Base-by-base conservation (phyloP, 1,140 invertebrate genomes). In the Pantala flavescens region DNA sequence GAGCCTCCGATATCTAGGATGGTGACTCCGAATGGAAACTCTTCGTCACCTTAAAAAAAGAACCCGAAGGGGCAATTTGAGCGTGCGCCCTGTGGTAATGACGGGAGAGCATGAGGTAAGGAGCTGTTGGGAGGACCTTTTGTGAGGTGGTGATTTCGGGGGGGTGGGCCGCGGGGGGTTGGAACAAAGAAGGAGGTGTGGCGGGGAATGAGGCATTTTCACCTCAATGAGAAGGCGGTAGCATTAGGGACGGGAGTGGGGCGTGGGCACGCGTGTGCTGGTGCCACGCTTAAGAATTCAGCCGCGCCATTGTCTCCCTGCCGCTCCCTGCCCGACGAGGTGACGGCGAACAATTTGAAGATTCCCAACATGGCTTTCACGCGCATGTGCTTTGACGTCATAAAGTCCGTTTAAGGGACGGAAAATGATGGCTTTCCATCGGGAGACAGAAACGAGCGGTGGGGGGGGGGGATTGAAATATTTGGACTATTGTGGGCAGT, bases 351-450 rank as follows among this genome's bases (percentile, higher is more conserved):
- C 49, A 63, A 63, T 63, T 63, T 63, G n/a, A 63, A 21, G 49
- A 63, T 63, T 63, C 49, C 49, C 49, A 63, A 63, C n/a, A 63
- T 63, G 49, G 49, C 49, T 21, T 63, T 63, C 49, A 63, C 49
- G 49, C 2, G 49, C 49, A 19, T 19, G 14, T 16, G 14, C 16
- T 5, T 63, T 63, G 49, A 63, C 49, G 49, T 63, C 49, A 63
- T 16, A 36, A 21, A 63, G 49, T 63, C 49, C 49, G n/a, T 21
- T 63, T 63, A 63, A 63, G 49, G 49, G 49, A 63, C 5, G 16
- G n/a, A 63, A 63, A 63, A 36, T 36, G 28, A 36, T 36, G 28
- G 28, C 28, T 36, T 36, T 36, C 28, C 28, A 36, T 36, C 28
- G 28, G 28, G 28, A 36, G 28, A 36, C 28, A 5, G 9, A 36